These are phyloP conservation scores for Acleris literana DNA, from an alignment of 2,888 invertebrate genomes.

Conservation along the genomic window DNA sequence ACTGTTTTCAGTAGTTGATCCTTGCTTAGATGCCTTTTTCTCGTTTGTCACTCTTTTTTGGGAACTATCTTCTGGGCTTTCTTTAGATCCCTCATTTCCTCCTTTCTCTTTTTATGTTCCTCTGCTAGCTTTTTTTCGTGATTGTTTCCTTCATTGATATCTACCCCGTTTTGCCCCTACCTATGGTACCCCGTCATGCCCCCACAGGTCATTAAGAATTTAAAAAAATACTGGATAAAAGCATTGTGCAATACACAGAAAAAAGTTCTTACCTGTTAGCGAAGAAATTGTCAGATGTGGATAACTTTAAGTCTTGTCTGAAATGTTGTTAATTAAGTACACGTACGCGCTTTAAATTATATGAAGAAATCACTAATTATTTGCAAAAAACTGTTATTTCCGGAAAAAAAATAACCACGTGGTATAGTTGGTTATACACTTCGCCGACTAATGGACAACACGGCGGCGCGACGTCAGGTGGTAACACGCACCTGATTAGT, in stretches of 20 bases:
- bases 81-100: too few relatives aligned
- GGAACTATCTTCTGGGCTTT: too few relatives aligned
- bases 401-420: not conserved
- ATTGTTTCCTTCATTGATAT: too few relatives aligned
- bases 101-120: too few relatives aligned
- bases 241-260: conserved; percentile 5
- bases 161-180: too few relatives aligned
- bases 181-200: too few relatives aligned
- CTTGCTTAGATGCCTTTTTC: too few relatives aligned
- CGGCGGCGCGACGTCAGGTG: not conserved
- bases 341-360: not conserved
- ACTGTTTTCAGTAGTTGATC: not conserved
- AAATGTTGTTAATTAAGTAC: not conserved
- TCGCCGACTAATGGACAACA: conserved; percentile 1
- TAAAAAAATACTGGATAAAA: not conserved
- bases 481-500: too few relatives aligned
- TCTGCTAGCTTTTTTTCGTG: too few relatives aligned
- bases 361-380: conserved; percentile 1
- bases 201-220: too few relatives aligned
- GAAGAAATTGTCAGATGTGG: conserved; percentile 2
- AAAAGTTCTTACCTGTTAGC: conserved; percentile 1
- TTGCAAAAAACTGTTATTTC: conserved; percentile 6
- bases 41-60: too few relatives aligned
- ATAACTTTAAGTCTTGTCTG: not conserved
- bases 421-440: not conserved